Evolutionary conservation across 2,888 invertebrate genomes (phyloP).

Genomic region (Plagodis dolabraria): DNA sequence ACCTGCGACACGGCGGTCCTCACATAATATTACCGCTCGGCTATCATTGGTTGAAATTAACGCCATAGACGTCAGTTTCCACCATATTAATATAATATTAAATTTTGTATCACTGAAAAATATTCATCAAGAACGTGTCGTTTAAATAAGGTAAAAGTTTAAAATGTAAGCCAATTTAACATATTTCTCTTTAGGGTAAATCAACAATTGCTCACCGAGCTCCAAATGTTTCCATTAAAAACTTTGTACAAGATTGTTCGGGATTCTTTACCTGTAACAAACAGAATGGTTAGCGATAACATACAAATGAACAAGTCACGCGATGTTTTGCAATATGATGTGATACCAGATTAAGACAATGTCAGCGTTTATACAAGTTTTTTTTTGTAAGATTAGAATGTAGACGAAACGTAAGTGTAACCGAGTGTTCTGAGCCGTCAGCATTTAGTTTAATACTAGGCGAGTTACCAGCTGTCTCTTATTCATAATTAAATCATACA

Average conservation of each 20-base stretch:
- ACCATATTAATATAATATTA: too few relatives aligned
- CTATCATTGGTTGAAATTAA: too few relatives aligned
- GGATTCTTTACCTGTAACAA: slow-evolving; percentile 50
- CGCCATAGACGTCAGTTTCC: too few relatives aligned
- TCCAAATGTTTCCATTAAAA: slow-evolving; percentile 27
- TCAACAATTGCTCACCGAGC: slow-evolving; percentile 31
- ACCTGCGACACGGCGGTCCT: too few relatives aligned
- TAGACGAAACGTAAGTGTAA: too few relatives aligned
- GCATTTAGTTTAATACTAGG: too few relatives aligned
- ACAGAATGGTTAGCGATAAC: slow-evolving; percentile 65
- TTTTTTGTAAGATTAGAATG: too few relatives aligned
- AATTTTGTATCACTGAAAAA: too few relatives aligned
- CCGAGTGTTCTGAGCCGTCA: too few relatives aligned
- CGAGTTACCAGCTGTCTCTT: too few relatives aligned
- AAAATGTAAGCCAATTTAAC: slow-evolving; percentile 3
- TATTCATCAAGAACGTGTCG: background rate
- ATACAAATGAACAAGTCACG: slow-evolving; percentile 62
- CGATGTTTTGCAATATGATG: slow-evolving; percentile 49
- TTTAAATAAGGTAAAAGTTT: background rate
- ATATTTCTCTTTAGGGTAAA: slow-evolving; percentile 23
- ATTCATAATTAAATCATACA: too few relatives aligned
- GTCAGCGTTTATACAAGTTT: slow-evolving; percentile 37
- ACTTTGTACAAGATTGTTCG: slow-evolving; percentile 25
- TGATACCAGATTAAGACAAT: slow-evolving; percentile 40
- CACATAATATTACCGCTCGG: too few relatives aligned